Base-by-base conservation (phyloP, 2,113 vertebrate species). In the Arothron firmamentum region DNA sequence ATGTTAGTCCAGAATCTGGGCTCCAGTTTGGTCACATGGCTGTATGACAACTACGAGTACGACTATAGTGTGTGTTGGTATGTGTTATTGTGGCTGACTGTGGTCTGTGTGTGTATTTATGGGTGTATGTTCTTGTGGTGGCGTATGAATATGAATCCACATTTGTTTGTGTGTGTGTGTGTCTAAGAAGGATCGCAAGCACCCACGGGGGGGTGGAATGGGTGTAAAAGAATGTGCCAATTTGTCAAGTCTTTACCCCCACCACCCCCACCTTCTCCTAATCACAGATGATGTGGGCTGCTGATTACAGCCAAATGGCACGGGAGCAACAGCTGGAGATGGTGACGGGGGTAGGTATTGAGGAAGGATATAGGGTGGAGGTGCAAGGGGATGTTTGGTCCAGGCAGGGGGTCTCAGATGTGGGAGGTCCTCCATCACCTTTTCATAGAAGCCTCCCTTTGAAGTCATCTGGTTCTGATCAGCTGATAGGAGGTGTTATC, bases 281-380 rank as follows among this genome's bases (percentile, higher is more conserved):
- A 93, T 93, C 92, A 92, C 90, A 91, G 88, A 93, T 89, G 93
- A 93, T 92, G 90, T 87, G 66, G 87, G 88, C 49, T 83, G 90
- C 91, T 92, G 92, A 94, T 94, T 93, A 88, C 92, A 91, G 91
- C 90, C 92, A 93, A 93, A 93, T 90, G 89, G 89, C 75, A 62
- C 77, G 65, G 67, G 76, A 88, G 76, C 91, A 88, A 90, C 92
- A 67, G 74, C 64, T 91, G 89, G 50, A 68, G 34, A n/a, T 20
- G 43, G 16, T 54, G 34, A 19, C 9, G 45, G 16, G 18, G 18
- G 43, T 83, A 75, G 56, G 7, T 46, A 41, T 50, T 63, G 79
- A 81, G 90, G 85, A 83, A 90, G 87, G 90, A 90, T 88, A 82
- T 71, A 19, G 74, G 83, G 72, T n/a, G 70, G 87, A 85, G 81